Evolutionary conservation across 30 jellyfish, hydroid and myxozoan species (phyloP), one percentile per base, ranked within the genome.

Genomic region (Pseudorhiza aurosa): DNA sequence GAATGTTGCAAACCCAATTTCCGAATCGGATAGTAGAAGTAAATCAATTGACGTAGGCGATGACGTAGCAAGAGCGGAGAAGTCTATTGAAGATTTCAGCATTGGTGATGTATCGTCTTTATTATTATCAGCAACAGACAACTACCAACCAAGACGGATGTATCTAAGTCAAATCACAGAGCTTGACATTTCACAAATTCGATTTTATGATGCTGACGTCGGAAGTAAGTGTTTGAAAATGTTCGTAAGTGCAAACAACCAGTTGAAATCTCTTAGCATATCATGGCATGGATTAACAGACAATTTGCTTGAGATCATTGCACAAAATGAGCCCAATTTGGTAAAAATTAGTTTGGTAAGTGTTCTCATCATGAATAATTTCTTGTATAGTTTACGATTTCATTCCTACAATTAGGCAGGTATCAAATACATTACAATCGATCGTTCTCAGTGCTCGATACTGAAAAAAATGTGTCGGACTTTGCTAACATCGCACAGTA

Each of bases 201-300:
- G 33, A 7, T 88, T 81, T 64, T 72, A 55, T 57, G 89, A 88
- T 43, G 42, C 42, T 9, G 88, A 73, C 14, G 85, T 88, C 62
- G 95, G 90, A 14, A 53, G 10, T 37, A 55, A 46, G 22, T 88
- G 95, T 64, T 25, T 88, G 58, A 79, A 81, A 56, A 53, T 72
- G 95, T 81, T 88, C 60, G 81, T 82, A 15, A 30, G 46, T 11
- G 30, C 91, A 8, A 88, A 88, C 67, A 82, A 79, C 26, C 30
- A 35, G 29, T 73, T 88, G 56, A 49, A 39, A 33, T 25, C 85
- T 1, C 68, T 88, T 55, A 56, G 77, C 42, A 88, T 82, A 18
- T 88, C 97, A 21, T 81, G 97, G 97, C 57, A 58, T 22, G 49
- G 50, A 15, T 72, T 82, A 9, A 68, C 83, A 30, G 91, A 88